These are phyloP conservation scores for Brachypalpus laphriformis DNA, from an alignment of 2,888 invertebrate genomes.

Conservation along the genomic window DNA sequence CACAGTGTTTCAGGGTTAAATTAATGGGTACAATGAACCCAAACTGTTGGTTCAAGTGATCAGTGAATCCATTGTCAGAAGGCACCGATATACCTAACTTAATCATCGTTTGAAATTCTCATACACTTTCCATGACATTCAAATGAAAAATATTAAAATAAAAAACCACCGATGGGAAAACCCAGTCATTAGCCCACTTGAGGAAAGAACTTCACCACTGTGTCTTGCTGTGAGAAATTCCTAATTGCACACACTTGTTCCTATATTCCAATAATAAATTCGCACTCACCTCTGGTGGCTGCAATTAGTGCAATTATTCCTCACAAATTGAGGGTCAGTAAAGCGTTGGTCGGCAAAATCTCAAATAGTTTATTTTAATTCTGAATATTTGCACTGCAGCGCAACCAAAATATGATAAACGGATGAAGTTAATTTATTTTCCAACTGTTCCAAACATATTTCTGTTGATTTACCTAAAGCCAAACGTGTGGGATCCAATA, in stretches of 20 bases:
- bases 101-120: no score
- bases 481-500: conserved; percentile 19
- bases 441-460: conserved; percentile 36
- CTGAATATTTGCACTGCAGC: conserved; percentile 19
- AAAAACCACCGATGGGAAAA: not conserved
- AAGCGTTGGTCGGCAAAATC: not conserved
- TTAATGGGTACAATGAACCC: no score
- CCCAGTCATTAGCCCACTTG: not conserved
- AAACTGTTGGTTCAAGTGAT: no score
- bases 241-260: conserved; percentile 34
- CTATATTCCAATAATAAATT: conserved; percentile 42
- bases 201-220: not conserved
- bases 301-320: conserved; percentile 41
- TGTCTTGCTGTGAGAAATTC: conserved; percentile 9
- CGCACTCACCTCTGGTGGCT: conserved; percentile 21
- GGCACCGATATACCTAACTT: no score
- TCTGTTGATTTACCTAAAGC: conserved; percentile 46
- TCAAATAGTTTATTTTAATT: conserved; percentile 47
- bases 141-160: no score
- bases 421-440: conserved; percentile 47
- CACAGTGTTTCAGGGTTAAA: no score
- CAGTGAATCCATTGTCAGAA: no score
- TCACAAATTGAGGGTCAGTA: conserved; percentile 12
- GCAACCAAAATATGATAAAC: conserved; percentile 27
- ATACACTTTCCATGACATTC: no score